A percentile compares a stretch with the other conserved stretches of the same genome.
Conservation (phyloP, 2,113 vertebrate genomes). For the Actenoides hombroni region DNA sequence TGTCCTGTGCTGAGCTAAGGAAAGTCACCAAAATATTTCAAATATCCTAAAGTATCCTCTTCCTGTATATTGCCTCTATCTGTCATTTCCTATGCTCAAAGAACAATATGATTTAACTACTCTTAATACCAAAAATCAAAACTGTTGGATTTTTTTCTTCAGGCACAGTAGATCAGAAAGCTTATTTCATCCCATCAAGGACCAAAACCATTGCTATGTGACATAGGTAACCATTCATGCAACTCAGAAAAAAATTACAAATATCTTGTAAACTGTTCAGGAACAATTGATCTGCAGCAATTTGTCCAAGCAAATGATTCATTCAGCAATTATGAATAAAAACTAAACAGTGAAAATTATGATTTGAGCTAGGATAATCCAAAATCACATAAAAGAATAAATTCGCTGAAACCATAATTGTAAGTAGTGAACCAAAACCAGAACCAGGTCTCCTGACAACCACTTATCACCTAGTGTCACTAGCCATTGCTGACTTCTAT, state of each 20-base stretch:
- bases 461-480: not conserved
- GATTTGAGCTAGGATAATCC: not conserved
- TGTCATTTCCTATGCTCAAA: not conserved
- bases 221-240: not conserved
- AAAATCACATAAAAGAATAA: slow-evolving; percentile 24
- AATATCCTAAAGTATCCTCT: not conserved
- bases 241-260: not conserved
- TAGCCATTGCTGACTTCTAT: not conserved
- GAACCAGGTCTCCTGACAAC: not conserved
- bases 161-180: not conserved
- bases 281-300: not conserved
- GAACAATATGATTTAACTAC: not conserved
- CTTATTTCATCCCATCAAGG: not conserved
- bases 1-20: not conserved
- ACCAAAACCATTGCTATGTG: not conserved
- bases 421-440: not conserved
- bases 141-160: not conserved
- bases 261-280: not conserved
- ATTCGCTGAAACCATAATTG: not conserved
- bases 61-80: not conserved
- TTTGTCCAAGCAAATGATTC: not conserved
- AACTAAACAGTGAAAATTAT: not conserved
- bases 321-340: not conserved
- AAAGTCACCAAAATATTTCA: not conserved
- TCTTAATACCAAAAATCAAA: not conserved